phyloP scores from a whole-genome alignment of 2,797 vertebrate species.

The Clarias pachynema region DNA sequence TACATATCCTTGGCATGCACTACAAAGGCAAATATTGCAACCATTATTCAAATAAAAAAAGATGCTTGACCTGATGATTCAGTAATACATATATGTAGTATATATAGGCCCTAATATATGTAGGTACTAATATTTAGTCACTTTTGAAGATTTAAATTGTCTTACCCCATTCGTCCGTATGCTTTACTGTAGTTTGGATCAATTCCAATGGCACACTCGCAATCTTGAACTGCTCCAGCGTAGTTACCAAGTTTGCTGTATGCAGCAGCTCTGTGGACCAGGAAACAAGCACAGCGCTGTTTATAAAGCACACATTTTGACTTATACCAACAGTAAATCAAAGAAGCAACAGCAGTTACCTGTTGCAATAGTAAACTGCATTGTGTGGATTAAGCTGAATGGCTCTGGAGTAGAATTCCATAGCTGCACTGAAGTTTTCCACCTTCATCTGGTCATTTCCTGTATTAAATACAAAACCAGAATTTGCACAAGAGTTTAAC shows the following conservation, averaged over 20 bases:
- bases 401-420: conserved; percentile 92
- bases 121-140: not conserved
- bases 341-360: conserved; percentile 68
- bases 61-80: not conserved
- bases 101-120: no score
- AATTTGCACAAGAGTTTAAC: not conserved
- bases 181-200: conserved; percentile 96
- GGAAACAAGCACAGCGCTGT: conserved; percentile 4
- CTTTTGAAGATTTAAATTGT: not conserved
- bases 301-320: not conserved
- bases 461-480: conserved; percentile 55
- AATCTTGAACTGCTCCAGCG: conserved; percentile 89
- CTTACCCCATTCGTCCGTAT: conserved; percentile 94
- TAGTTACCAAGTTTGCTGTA: conserved; percentile 96
- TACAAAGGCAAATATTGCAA: not conserved
- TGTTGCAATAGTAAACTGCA: conserved; percentile 96
- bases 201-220: conserved; percentile 89
- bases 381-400: conserved; percentile 90
- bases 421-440: conserved; percentile 88
- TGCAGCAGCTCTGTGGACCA: conserved; percentile 84
- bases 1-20: not conserved
- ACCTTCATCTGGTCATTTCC: conserved; percentile 97
- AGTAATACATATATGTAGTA: not conserved
- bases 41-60: not conserved
- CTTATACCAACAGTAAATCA: not conserved